Conservation (phyloP, 2,888 invertebrate species). For the Euzophera pinguis region DNA sequence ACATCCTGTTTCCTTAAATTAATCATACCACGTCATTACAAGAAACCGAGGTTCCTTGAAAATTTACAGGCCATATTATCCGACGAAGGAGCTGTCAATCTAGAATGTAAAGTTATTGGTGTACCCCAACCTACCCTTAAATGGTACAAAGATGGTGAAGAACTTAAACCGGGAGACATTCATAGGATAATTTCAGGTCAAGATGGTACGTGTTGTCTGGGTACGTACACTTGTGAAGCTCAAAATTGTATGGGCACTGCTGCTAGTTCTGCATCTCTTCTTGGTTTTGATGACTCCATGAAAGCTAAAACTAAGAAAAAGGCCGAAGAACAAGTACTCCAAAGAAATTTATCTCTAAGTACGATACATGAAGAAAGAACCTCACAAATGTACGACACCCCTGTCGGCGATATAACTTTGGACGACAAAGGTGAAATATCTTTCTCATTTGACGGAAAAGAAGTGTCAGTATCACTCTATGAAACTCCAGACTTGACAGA, state of each 20-base stretch:
- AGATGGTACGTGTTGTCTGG: conserved; percentile 93
- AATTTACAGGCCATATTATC: conserved; percentile 91
- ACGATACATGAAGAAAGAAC: conserved; percentile 95
- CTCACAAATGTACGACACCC: conserved; percentile 92
- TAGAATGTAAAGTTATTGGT: conserved; percentile 95
- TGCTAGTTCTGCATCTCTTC: conserved; percentile 91
- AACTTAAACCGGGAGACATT: conserved; percentile 94
- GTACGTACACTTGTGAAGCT: conserved; percentile 95
- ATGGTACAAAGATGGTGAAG: conserved; percentile 95
- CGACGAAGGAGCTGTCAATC: conserved; percentile 93
- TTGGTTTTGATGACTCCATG: conserved; percentile 90
- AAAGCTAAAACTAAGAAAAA: conserved; percentile 78
- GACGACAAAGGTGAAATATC: conserved; percentile 93
- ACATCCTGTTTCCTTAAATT: conserved; percentile 92
- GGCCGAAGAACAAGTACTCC: conserved; percentile 75
- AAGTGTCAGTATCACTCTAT: conserved; percentile 93
- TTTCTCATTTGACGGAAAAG: conserved; percentile 94
- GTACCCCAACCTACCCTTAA: conserved; percentile 93
- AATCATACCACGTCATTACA: conserved; percentile 92
- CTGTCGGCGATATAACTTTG: conserved; percentile 86
- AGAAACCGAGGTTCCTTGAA: conserved; percentile 92
- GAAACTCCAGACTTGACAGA: conserved; percentile 96
- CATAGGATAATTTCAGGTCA: conserved; percentile 94
- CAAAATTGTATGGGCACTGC: conserved; percentile 95
- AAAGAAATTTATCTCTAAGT: conserved; percentile 90